Evolutionary conservation across 2,797 vertebrate genomes (phyloP), one percentile per base, ranked within the genome.

Genomic region (Galagoides demidoff): DNA sequence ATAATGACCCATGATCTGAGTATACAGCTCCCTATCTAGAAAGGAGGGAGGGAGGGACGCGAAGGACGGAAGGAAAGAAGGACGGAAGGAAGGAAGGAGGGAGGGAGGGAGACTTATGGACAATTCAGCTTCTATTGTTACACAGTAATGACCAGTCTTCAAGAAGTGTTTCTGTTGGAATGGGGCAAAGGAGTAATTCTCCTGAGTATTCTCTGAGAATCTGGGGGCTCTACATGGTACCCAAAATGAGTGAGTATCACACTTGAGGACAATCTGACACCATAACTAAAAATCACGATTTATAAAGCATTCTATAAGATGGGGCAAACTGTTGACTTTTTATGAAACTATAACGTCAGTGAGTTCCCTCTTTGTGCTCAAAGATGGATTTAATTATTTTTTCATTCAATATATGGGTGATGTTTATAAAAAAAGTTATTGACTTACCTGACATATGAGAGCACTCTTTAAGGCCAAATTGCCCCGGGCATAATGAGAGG

Each of bases 61-160:
- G n/a, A n/a, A n/a, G n/a, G n/a, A n/a, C n/a, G n/a, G n/a, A n/a
- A n/a, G 2, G 27, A 7, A 23, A 1, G 20, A 5, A 3, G 0
- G 17, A 14, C 2, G n/a, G n/a, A n/a, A n/a, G n/a, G n/a, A n/a
- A 0, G 16, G 98, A 98, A 98, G 97, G 97, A 98, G 96, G 97
- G 95, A 97, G 97, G 97, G 98, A 95, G 97, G 95, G 97, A 96
- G 71, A 17, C 73, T 85, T 34, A 63, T 34, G 85, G 74, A 2
- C 22, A 77, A 11, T 29, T 23, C 39, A 7, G 8, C 4, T 49
- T 82, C 39, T 22, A 49, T 45, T 22, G 25, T 8, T 49, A 59
- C 5, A 57, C 74, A 84, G 16, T 20, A 25, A 20, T 13, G 10
- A n/a, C 14, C 4, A 39, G 6, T 37, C 12, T 88, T 61, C 11